Base-by-base conservation (phyloP, 2,888 invertebrate genomes). In the Andrena bicolor region DNA sequence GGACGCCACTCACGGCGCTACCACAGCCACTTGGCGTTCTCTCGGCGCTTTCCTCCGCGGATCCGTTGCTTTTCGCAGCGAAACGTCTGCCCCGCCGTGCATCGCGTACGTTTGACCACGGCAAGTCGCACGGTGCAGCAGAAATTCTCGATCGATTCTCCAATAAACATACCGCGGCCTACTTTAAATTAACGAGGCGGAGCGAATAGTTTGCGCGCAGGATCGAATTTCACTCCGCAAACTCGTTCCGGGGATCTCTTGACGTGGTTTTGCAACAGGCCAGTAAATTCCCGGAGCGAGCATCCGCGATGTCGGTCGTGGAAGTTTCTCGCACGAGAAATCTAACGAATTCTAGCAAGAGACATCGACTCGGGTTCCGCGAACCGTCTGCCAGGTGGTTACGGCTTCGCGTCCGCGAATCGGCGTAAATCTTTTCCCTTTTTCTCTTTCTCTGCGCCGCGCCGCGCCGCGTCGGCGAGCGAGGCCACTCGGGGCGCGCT, bases 1-100 rank as follows among this genome's bases (percentile, higher is more conserved):
- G 76, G 76, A 76, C 76, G 41, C n/a, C 28, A 30, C 30, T 71
- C 23, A 56, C 56, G 23, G 63, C 49, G 13, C 63, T 63, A 56
- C 32, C n/a, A n/a, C 63, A 64, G n/a, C 75, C 26, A 61, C 71
- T 64, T 26, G 23, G 23, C 41, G 23, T 64, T 48, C 48, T 23
- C 16, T 26, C 4, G 41, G 41, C 60, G 61, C 53, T 63, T 41
- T 13, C 58, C 26, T 56, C 63, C 30, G 26, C n/a, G 10, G 26
- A 30, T 16, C 5, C 53, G 8, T 30, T 16, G 5, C 32, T 26
- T 64, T 60, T 32, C 30, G n/a, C n/a, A 23, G 20, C 51, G 23
- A 56, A 26, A 10, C 53, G 0, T 51, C 53, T 56, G 26, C 26
- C 10, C 26, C 23, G 23, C 26, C 10, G 23, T 56, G 10, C 26